Base-by-base conservation (phyloP, 2,113 vertebrate genomes). In the Podiceps cristatus region DNA sequence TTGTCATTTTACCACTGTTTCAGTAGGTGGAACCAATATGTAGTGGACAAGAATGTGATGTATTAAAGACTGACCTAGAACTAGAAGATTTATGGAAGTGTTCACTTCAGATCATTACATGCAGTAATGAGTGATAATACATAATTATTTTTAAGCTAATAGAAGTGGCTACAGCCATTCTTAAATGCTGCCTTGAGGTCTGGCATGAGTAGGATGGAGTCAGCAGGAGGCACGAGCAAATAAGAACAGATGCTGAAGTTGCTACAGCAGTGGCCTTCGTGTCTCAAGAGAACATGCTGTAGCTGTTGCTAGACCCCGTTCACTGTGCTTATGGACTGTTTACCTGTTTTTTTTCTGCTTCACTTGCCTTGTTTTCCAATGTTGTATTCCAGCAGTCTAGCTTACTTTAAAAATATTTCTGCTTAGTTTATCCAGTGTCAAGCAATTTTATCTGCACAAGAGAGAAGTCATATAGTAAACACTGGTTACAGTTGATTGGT, bases 241-340 rank as follows among this genome's bases (percentile, higher is more conserved):
- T 14, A n/a, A 52, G 83, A 91, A 45, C 84, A 96, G 81, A 63
- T 85, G 80, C 80, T 93, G 84, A 58, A 89, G 80, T 33, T 83
- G 55, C 69, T 96, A 0, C 69, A 86, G 63, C 50, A 84, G 76
- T 8, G 35, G 18, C 68, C 59, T 59, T 56, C 3, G 1, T 13
- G 29, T 86, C 76, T 77, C 80, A 27, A 53, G 76, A 88, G 87
- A 93, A 25, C 8, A 0, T 11, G 50, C 37, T 69, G 59, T 47
- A 73, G 18, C 9, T 76, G 49, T 64, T 73, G 24, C 27, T 77
- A 23, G 16, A 49, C 40, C n/a, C 33, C 3, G 2, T 56, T 91
- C 18, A 10, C 25, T 56, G 31, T 76, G 59, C 42, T 80, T 9
- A 1, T 8, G 22, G 19, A 4, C 49, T 52, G 28, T 29, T 63